Evolutionary conservation across 2,797 vertebrate genomes (phyloP).

Genomic region (Sebastiscus tertius): DNA sequence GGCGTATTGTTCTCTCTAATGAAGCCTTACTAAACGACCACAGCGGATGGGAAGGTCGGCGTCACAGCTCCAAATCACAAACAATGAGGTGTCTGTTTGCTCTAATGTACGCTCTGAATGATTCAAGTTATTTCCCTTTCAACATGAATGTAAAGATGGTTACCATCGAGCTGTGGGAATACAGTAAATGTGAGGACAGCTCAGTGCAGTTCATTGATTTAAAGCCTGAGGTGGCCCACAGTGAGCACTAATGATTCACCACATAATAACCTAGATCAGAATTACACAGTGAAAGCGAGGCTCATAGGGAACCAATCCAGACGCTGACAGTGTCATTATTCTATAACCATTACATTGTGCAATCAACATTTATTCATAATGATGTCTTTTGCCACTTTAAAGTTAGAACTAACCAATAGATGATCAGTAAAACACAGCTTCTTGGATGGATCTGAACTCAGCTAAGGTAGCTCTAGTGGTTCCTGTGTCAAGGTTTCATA

Average conservation of each 20-base stretch:
- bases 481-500: neutral
- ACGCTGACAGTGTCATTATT: neutral
- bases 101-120: neutral
- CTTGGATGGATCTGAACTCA: neutral
- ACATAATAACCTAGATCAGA: neutral
- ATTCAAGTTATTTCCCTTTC: conserved; percentile 1
- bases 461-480: neutral
- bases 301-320: neutral
- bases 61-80: neutral
- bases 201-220: neutral
- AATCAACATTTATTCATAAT: neutral
- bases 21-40: neutral
- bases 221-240: neutral
- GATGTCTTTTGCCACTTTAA: neutral
- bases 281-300: neutral
- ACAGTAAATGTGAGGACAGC: neutral
- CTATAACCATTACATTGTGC: neutral
- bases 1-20: neutral
- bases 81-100: conserved; percentile 36
- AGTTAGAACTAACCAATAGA: neutral
- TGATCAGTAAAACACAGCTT: neutral
- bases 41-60: neutral
- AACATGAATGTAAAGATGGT: neutral
- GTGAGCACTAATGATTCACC: neutral
- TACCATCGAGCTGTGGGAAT: neutral